A percentile compares a stretch with the other conserved stretches of the same genome.
Evolutionary conservation across 1,140 invertebrate species (phyloP).

Genomic region (Hermatobates lingyangjiaoensis): DNA sequence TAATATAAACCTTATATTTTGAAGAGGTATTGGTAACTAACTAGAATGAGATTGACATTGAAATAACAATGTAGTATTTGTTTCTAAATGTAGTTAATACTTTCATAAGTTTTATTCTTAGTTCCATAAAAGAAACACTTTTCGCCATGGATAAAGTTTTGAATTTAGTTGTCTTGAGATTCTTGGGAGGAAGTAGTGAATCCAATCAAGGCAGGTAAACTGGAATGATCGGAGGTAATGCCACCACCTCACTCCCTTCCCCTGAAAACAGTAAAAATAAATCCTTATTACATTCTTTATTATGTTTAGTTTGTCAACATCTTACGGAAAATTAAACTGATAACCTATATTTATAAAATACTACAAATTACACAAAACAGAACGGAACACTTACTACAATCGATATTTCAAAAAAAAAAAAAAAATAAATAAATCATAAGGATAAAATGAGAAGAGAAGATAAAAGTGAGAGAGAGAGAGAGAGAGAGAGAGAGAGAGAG

Average conservation of each 20-base stretch:
- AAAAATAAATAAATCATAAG: neutral
- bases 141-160: no score
- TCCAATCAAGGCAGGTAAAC: slow-evolving; percentile 11
- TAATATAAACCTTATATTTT: no score
- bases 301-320: neutral
- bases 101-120: no score
- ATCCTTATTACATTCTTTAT: neutral
- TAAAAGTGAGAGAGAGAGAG: no score
- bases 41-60: no score
- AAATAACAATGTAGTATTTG: no score
- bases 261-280: slow-evolving; percentile 7
- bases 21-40: no score
- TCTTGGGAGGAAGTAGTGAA: no score
- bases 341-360: neutral
- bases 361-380: neutral
- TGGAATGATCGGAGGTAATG: slow-evolving; percentile 13
- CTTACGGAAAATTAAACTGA: neutral
- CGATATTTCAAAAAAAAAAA: neutral
- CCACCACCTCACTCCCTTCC: slow-evolving; percentile 9
- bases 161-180: no score
- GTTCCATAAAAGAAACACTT: no score
- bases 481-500: no score
- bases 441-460: neutral
- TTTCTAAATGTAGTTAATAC: no score
- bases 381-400: neutral